These are phyloP conservation scores for Spisula subtruncata DNA, from an alignment of 2,888 invertebrate species.

Conservation along the genomic window DNA sequence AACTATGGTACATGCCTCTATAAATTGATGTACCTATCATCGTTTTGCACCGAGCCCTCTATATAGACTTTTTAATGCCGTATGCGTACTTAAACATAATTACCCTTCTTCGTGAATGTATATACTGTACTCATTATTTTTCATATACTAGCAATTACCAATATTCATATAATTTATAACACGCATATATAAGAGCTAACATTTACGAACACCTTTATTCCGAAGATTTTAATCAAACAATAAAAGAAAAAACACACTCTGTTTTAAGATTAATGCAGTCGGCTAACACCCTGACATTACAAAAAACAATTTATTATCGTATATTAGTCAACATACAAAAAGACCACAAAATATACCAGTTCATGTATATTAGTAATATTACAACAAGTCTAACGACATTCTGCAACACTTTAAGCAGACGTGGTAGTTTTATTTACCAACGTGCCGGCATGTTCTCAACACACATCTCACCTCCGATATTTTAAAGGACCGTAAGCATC, in stretches of 20 bases:
- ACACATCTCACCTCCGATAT: slow-evolving; percentile 34
- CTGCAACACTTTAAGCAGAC: not conserved
- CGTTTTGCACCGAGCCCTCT: too few species aligned
- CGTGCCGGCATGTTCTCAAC: not conserved
- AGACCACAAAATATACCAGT: too few species aligned
- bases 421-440: not conserved
- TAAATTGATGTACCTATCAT: too few species aligned
- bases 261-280: not conserved
- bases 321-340: not conserved
- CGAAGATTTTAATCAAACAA: not conserved
- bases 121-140: too few species aligned
- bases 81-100: too few species aligned
- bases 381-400: not conserved
- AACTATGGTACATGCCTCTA: too few species aligned
- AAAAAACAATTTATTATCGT: too few species aligned
- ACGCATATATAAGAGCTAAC: not conserved
- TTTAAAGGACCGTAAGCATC: slow-evolving; percentile 33
- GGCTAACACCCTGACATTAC: not conserved
- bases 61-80: too few species aligned
- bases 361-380: not conserved
- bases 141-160: too few species aligned
- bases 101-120: too few species aligned
- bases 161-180: too few species aligned
- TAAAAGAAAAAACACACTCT: not conserved
- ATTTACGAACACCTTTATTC: not conserved